phyloP scores from a whole-genome alignment of 2,888 invertebrate genomes.

The Lumbricus terrestris region DNA sequence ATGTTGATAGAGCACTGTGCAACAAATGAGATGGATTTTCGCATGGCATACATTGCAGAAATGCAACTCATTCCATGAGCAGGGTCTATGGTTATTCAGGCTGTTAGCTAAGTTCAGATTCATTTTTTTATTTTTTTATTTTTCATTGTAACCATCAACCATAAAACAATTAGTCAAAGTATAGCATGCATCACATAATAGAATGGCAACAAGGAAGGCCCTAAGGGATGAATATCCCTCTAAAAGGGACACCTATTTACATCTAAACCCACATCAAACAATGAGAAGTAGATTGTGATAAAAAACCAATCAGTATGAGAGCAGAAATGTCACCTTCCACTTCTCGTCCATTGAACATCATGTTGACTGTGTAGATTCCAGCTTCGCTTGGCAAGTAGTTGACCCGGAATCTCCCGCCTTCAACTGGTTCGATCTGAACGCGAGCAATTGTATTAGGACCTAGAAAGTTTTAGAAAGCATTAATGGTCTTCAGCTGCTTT shows the following conservation, averaged over 20 bases:
- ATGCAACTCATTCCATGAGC: background rate
- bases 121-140: too few relatives aligned
- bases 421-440: conserved; percentile 61
- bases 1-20: background rate
- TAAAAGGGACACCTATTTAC: too few relatives aligned
- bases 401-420: conserved; percentile 75
- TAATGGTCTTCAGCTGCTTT: background rate
- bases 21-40: background rate
- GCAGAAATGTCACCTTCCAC: conserved; percentile 57
- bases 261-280: background rate
- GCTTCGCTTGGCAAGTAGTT: conserved; percentile 86
- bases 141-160: too few relatives aligned
- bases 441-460: conserved; percentile 68
- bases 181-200: too few relatives aligned
- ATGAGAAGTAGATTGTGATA: background rate
- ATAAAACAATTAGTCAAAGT: too few relatives aligned
- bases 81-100: background rate
- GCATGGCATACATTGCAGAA: background rate
- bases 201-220: too few relatives aligned
- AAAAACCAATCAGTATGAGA: too few relatives aligned
- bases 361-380: conserved; percentile 83
- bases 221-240: too few relatives aligned
- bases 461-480: conserved; percentile 43
- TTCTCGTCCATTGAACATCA: conserved; percentile 67
- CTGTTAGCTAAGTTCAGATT: background rate